phyloP scores from a whole-genome alignment of 2,888 invertebrate species.

The Stictocephala bisonia region DNA sequence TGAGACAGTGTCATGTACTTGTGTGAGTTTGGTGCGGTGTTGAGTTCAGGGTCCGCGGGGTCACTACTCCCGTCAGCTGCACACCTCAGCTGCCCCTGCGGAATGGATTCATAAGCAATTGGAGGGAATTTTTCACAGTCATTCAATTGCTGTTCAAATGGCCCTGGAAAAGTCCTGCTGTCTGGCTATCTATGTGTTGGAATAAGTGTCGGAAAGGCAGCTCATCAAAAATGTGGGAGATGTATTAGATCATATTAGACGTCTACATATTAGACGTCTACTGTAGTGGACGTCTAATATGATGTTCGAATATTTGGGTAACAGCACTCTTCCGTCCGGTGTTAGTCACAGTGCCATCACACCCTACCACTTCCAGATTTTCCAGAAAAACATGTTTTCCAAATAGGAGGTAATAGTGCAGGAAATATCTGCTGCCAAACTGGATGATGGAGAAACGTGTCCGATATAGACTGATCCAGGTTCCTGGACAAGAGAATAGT shows the following conservation, averaged over 20 bases:
- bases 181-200: conserved; percentile 17
- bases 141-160: conserved; percentile 1
- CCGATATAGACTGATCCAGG: conserved; percentile 39
- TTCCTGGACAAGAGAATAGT: conserved; percentile 37
- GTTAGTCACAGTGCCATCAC: conserved; percentile 41
- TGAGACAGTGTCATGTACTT: too few relatives aligned
- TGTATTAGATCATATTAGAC: too few relatives aligned
- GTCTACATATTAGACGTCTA: too few relatives aligned
- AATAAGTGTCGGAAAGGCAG: conserved; percentile 6
- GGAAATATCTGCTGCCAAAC: too few relatives aligned
- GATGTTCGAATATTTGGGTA: conserved; percentile 2
- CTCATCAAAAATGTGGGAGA: too few relatives aligned
- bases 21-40: too few relatives aligned
- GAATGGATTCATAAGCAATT: conserved; percentile 5
- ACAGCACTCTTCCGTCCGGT: conserved; percentile 40
- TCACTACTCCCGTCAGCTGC: too few relatives aligned
- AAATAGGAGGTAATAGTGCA: too few relatives aligned
- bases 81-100: too few relatives aligned
- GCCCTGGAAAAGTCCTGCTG: conserved; percentile 21
- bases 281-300: conserved; percentile 31
- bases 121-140: conserved; percentile 26
- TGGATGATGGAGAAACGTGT: conserved; percentile 25
- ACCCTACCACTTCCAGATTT: conserved; percentile 21
- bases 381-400: too few relatives aligned
- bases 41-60: too few relatives aligned